Base-by-base conservation (phyloP, 2,888 invertebrate species). In the Autographa gamma region DNA sequence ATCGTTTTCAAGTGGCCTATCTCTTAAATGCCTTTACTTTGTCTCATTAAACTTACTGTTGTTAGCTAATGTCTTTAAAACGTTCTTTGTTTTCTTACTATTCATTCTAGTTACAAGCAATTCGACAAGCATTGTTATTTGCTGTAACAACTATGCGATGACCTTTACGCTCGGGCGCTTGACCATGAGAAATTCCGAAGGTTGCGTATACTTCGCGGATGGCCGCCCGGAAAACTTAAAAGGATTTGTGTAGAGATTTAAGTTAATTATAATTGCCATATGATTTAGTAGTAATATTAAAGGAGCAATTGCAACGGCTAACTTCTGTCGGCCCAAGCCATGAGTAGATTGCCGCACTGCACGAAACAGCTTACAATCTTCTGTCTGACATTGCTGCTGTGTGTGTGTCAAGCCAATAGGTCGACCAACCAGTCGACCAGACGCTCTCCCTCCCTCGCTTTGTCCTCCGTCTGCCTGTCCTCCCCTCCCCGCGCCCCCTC, bases 401-500 rank as follows among this genome's bases (percentile, higher is more conserved):
- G 89, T 90, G 90, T 86, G 92, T 93, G 84, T 89, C 90, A 89
- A 92, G 93, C 94, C 92, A 94, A 93, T 94, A 93, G 93, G 94
- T 95, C 94, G 95, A 90, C 94, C 95, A 94, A 95, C 95, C 94
- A 95, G 95, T 94, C 93, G 90, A 88, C 90, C 92, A 94, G 94
- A 93, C 93, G 91, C 91, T 91, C 94, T 92, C 93, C 94, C 94
- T 93, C 93, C 93, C 93, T 89, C 91, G 86, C 88, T 89, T 89
- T 89, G 89, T 92, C 93, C 92, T 91, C 92, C 90, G 91, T 92
- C 92, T 91, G 89, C 84, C 80, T 76, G 67, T 54, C 58, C 72
- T 60, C 88, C 89, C 90, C 89, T 87, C 91, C 89, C 90, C 86
- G 85, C 76, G 76, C 86, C 88, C 88, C 81, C 79, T 77, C 82